These are phyloP conservation scores for Aegotheles bennettii DNA, from an alignment of 2,113 vertebrate genomes.

Conservation along the genomic window DNA sequence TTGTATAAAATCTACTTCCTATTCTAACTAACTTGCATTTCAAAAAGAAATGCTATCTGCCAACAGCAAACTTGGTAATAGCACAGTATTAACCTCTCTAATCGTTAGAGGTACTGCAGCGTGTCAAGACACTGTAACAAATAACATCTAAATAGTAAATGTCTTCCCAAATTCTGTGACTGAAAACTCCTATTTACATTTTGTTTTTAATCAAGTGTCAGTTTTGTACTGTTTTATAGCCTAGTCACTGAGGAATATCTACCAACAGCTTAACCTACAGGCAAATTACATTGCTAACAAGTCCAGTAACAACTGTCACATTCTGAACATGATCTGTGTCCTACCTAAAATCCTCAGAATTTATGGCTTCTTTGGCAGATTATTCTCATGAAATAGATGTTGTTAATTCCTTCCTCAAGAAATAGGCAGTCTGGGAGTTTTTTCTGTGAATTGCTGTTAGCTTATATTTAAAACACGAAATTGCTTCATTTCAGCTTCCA, in stretches of 20 bases:
- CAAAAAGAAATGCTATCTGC: neutral
- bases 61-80: neutral
- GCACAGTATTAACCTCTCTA: neutral
- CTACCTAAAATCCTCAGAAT: neutral
- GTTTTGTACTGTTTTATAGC: neutral
- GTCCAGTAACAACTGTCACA: neutral
- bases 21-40: neutral
- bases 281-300: slow-evolving; percentile 2
- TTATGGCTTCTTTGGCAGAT: neutral
- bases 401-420: neutral
- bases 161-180: neutral
- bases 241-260: neutral
- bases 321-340: neutral
- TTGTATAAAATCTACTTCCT: neutral
- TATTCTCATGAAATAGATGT: neutral
- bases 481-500: neutral
- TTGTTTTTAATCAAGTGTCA: neutral
- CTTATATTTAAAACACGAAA: neutral
- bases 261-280: neutral
- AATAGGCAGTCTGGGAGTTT: neutral
- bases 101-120: neutral
- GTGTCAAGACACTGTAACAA: neutral
- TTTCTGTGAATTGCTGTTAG: neutral
- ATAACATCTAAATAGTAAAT: neutral
- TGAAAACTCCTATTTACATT: neutral